These are phyloP conservation scores for Lathamus discolor DNA, from an alignment of 2,113 vertebrate genomes.

Conservation along the genomic window DNA sequence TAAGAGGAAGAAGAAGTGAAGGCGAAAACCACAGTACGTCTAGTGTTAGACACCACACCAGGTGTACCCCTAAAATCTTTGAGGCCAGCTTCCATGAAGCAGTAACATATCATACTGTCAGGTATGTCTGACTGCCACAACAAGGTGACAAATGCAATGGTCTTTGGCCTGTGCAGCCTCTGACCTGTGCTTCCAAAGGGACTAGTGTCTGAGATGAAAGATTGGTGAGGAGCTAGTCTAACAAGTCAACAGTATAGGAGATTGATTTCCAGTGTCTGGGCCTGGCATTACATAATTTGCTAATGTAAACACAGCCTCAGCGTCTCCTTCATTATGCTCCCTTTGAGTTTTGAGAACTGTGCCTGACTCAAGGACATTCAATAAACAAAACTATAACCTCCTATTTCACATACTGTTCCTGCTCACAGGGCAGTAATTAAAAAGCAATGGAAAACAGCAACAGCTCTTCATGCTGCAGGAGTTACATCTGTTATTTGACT, in stretches of 20 bases:
- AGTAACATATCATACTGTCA: neutral
- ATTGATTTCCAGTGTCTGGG: neutral
- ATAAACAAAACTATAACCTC: neutral
- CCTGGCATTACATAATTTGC: neutral
- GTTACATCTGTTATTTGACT: conserved; percentile 6
- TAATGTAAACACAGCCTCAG: neutral
- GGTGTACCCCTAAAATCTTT: accelerated
- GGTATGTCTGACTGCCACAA: neutral
- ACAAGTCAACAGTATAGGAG: neutral
- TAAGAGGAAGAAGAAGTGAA: neutral
- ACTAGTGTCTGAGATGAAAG: neutral
- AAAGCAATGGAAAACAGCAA: neutral
- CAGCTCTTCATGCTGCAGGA: neutral
- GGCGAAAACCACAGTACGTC: neutral
- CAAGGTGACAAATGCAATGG: accelerated
- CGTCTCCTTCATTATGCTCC: neutral
- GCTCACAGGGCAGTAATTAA: neutral
- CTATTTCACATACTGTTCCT: neutral
- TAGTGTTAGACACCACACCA: neutral
- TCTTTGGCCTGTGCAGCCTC: neutral
- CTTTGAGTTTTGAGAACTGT: neutral
- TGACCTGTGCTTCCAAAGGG: neutral
- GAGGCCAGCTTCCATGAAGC: neutral
- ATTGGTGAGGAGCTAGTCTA: neutral
- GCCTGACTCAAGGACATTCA: accelerated